Base-by-base conservation (phyloP, 2,888 invertebrate species). In the Dryobota labecula region DNA sequence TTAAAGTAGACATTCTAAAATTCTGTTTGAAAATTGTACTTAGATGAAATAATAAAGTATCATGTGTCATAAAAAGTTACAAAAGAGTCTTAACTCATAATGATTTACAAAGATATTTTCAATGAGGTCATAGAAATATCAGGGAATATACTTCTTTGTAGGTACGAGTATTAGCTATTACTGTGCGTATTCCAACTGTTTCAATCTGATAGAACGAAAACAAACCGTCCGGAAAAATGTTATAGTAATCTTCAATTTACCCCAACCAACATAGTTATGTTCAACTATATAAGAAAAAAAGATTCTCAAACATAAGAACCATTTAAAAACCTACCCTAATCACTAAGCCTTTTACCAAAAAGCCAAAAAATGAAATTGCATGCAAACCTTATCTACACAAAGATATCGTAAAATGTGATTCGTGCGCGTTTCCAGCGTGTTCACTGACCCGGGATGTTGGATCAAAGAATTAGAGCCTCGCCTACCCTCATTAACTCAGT, bases 371-470 rank as follows among this genome's bases (percentile, higher is more conserved):
- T 2, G 2, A 27, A 80, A 60, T 60, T 77, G 67, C 68, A 65
- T 65, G 61, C 68, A 75, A 76, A 73, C 69, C 83, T 80, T 81
- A 83, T 85, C 84, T 76, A 69, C 69, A 80, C 66, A 70, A 79
- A 77, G 78, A 75, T 84, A 71, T 71, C 80, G 78, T 76, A 70
- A 78, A 80, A 74, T 68, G 80, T 79, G 83, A 70, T 78, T 83
- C 81, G 77, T 80, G 75, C 80, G 84, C 79, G 84, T 81, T 76
- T 71, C 75, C 64, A 68, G 47, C 78, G 82, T 92, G 94, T 94
- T 90, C 94, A 89, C 80, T 94, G 94, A 94, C 93, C 94, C 92
- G 92, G 87, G 89, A 89, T 93, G 93, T 94, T 94, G 93, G 91
- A 89, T 92, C 92, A 90, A 91, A 90, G 91, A 92, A 93, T 94